A percentile compares a stretch with the other conserved stretches of the same genome.
Conservation (phyloP, 2,797 vertebrate species). For the Iguana delicatissima region DNA sequence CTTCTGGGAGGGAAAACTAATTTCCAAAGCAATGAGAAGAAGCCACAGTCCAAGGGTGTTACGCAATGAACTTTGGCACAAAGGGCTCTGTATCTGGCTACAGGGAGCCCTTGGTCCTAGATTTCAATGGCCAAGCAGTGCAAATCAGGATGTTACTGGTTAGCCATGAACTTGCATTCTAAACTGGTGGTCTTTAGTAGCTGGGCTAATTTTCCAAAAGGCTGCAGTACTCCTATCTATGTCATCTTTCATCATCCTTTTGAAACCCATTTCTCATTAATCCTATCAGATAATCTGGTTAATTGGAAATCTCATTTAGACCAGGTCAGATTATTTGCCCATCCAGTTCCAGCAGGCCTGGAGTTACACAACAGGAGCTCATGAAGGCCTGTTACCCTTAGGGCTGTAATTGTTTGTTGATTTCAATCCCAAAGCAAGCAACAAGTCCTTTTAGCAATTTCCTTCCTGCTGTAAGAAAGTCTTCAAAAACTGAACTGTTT, state of each 20-base stretch:
- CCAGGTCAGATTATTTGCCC: too few relatives aligned
- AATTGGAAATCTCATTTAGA: too few relatives aligned
- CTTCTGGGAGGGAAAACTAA: conserved; percentile 2
- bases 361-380: too few relatives aligned
- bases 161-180: neutral
- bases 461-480: too few relatives aligned
- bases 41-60: neutral
- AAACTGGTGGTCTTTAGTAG: neutral
- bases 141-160: neutral
- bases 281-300: too few relatives aligned
- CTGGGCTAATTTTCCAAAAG: neutral
- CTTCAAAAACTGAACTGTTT: too few relatives aligned
- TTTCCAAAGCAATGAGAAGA: neutral
- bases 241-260: neutral
- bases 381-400: too few relatives aligned
- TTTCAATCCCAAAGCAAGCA: too few relatives aligned
- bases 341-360: too few relatives aligned
- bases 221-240: neutral
- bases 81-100: neutral
- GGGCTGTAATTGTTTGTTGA: too few relatives aligned
- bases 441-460: too few relatives aligned
- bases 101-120: neutral
- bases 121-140: neutral
- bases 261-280: too few relatives aligned
- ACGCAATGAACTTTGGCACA: neutral